Evolutionary conservation across 2,888 invertebrate species (phyloP).

Genomic region (Sturmia bella): DNA sequence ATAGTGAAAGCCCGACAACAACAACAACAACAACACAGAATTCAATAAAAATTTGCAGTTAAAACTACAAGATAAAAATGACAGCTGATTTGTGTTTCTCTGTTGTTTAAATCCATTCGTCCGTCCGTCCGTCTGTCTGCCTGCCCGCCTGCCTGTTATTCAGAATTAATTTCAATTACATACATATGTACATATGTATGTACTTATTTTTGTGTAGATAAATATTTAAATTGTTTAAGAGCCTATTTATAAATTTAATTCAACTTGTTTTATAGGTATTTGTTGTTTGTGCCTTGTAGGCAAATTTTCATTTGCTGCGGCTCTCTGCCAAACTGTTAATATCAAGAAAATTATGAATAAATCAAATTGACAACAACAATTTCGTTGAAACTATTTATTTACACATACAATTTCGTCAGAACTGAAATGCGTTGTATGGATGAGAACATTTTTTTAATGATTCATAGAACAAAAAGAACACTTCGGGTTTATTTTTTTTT

Average conservation of each 20-base stretch:
- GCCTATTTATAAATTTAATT: constrained; percentile 21
- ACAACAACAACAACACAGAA: constrained; percentile 28
- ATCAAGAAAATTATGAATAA: too few relatives aligned
- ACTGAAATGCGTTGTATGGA: constrained; percentile 59
- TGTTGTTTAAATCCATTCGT: constrained; percentile 8
- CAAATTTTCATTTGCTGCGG: neutral
- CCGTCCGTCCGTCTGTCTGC: neutral
- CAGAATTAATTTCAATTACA: too few relatives aligned
- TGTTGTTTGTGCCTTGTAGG: neutral
- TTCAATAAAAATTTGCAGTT: constrained; percentile 13
- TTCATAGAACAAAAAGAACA: neutral
- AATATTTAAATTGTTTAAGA: constrained; percentile 44
- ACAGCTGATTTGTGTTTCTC: constrained; percentile 30
- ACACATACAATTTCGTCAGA: constrained; percentile 9
- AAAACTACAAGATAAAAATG: constrained; percentile 20
- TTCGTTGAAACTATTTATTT: too few relatives aligned
- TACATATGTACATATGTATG: too few relatives aligned
- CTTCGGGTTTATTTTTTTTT: neutral
- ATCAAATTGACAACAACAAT: too few relatives aligned
- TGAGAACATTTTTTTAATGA: constrained; percentile 34
- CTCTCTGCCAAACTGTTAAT: neutral
- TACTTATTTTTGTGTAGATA: constrained; percentile 41
- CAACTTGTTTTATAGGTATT: neutral
- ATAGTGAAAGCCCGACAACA: constrained; percentile 2
- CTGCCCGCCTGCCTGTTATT: neutral